phyloP scores from a whole-genome alignment of 1,140 invertebrate species.

The Eriosoma lanigerum region DNA sequence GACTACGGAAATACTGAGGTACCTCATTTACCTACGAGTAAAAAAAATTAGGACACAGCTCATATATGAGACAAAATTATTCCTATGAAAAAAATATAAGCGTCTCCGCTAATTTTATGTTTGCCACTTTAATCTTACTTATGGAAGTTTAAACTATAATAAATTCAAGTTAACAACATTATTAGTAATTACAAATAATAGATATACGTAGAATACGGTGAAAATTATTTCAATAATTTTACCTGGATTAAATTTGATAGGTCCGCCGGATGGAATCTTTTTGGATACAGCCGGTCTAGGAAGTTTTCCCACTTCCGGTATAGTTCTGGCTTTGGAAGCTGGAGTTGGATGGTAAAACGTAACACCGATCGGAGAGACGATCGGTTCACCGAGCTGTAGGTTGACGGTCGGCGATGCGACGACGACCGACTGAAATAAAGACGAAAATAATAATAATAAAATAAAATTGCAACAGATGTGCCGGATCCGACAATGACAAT shows the following conservation, averaged over 20 bases:
- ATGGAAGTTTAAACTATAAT: too few relatives aligned
- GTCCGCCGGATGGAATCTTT: background rate
- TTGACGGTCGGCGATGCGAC: slow-evolving; percentile 1
- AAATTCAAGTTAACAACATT: too few relatives aligned
- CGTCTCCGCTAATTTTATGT: too few relatives aligned
- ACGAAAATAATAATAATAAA: background rate
- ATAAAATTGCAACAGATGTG: background rate
- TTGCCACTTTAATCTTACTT: too few relatives aligned
- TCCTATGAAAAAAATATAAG: too few relatives aligned
- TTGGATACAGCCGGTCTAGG: background rate
- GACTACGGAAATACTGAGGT: too few relatives aligned
- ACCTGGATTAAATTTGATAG: background rate
- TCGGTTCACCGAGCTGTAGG: background rate
- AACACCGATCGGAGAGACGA: background rate
- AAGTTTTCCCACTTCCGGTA: slow-evolving; percentile 11
- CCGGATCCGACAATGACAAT: background rate
- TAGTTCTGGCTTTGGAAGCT: background rate
- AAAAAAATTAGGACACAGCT: too few relatives aligned
- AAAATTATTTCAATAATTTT: too few relatives aligned
- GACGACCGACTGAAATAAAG: slow-evolving; percentile 6
- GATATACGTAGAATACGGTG: too few relatives aligned
- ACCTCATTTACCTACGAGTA: too few relatives aligned
- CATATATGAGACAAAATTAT: too few relatives aligned
- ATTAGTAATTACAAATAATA: too few relatives aligned
- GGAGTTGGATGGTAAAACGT: slow-evolving; percentile 13